These are phyloP conservation scores for Orycteropus afer DNA, from an alignment of 2,113 vertebrate genomes.

Conservation along the genomic window DNA sequence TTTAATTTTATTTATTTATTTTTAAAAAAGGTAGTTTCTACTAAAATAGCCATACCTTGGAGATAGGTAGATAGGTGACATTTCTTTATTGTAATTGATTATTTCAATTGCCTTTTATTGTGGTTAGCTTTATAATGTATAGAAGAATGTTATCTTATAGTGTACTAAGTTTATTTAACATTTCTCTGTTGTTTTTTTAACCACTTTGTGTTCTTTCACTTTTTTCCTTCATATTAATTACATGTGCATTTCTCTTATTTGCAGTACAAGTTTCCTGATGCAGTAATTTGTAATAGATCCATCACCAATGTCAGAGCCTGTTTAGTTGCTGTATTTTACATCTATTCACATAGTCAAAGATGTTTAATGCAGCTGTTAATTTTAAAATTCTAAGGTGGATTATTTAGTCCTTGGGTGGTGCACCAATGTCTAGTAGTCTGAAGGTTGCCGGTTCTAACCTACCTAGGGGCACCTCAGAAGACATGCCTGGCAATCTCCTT, in stretches of 20 bases:
- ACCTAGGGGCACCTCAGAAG: background rate
- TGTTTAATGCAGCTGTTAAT: background rate
- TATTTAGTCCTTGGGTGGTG: background rate
- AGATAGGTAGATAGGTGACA: background rate
- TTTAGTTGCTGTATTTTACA: background rate
- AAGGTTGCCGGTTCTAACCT: background rate
- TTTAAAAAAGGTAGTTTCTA: background rate
- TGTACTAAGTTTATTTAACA: background rate
- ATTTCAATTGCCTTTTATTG: slow-evolving; percentile 51
- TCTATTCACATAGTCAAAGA: background rate
- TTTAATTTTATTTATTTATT: background rate
- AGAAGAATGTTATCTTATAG: background rate
- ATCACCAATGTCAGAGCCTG: background rate
- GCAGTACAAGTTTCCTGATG: background rate
- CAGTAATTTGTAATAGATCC: slow-evolving; percentile 21
- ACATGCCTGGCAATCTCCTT: background rate
- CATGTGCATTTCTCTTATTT: slow-evolving; percentile 31
- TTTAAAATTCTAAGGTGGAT: slow-evolving; percentile 40
- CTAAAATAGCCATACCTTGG: background rate
- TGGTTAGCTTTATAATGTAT: background rate
- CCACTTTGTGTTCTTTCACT: background rate
- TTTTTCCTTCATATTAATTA: slow-evolving; percentile 24
- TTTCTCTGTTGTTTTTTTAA: slow-evolving; percentile 7
- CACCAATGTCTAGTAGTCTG: background rate
- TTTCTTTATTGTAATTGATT: slow-evolving; percentile 45